Percentiles rank a stretch among this genome's conserved stretches.
Conservation (phyloP, 1,140 invertebrate genomes). For the Achatina immaculata region DNA sequence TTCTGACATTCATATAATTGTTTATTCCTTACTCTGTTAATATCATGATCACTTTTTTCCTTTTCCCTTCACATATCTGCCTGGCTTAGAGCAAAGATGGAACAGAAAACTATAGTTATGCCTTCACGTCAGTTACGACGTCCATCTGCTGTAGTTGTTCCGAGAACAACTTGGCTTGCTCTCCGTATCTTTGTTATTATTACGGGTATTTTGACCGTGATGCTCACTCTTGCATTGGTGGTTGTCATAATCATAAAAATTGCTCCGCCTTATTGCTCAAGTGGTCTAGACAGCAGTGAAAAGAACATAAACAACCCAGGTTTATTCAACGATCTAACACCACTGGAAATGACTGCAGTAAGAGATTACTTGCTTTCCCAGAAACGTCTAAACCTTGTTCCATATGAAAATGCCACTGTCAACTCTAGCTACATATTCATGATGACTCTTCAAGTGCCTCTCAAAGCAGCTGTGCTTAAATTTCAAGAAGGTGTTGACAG, state of each 20-base stretch:
- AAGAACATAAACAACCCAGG: slow-evolving; percentile 51
- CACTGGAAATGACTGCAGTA: slow-evolving; percentile 55
- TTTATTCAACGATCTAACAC: slow-evolving; percentile 61
- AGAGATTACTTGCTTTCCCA: slow-evolving; percentile 54
- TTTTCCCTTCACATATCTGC: not conserved
- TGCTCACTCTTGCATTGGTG: slow-evolving; percentile 17
- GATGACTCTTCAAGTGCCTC: slow-evolving; percentile 59
- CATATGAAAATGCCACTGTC: slow-evolving; percentile 47
- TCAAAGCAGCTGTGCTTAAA: slow-evolving; percentile 59
- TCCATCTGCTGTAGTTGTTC: slow-evolving; percentile 20
- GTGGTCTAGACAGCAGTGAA: slow-evolving; percentile 24
- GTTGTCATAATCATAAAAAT: slow-evolving; percentile 31
- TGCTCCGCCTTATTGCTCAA: slow-evolving; percentile 30
- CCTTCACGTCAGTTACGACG: not conserved
- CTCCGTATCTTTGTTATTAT: slow-evolving; percentile 15
- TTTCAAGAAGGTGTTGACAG: slow-evolving; percentile 53
- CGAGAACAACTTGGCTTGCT: slow-evolving; percentile 12
- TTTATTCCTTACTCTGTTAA: not conserved
- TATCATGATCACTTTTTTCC: no score
- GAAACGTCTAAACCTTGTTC: slow-evolving; percentile 50
- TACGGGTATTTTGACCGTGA: not conserved
- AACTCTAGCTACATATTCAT: slow-evolving; percentile 64
- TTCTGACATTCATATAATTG: not conserved
- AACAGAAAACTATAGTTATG: slow-evolving; percentile 13
- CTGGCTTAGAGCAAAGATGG: slow-evolving; percentile 19